phyloP scores from a whole-genome alignment of 2,888 invertebrate genomes.

The Zaprionus bogoriensis region DNA sequence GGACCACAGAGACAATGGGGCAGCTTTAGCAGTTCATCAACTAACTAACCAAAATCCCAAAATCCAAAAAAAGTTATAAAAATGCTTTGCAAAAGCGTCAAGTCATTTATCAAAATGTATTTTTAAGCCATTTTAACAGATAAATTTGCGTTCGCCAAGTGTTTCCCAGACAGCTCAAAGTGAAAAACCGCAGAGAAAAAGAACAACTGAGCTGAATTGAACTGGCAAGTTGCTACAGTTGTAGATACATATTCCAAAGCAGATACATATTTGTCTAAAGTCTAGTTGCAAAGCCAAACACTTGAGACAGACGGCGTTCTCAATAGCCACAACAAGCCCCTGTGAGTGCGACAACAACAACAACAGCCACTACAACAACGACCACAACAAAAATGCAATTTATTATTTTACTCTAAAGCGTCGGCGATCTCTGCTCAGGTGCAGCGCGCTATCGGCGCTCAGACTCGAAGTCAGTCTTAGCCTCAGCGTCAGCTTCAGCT shows the following conservation, averaged over 20 bases:
- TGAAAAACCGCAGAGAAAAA: conserved; percentile 27
- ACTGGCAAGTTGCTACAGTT: conserved; percentile 36
- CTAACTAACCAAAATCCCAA: conserved; percentile 17
- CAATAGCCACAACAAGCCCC: conserved; percentile 34
- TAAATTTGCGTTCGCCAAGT: conserved; percentile 58
- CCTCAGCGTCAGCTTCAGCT: not conserved
- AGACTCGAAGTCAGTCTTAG: not conserved
- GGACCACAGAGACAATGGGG: conserved; percentile 41
- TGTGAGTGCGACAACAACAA: conserved; percentile 4
- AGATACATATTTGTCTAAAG: conserved; percentile 44
- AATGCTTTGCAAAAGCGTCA: conserved; percentile 32
- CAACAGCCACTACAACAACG: conserved; percentile 23
- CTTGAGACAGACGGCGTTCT: conserved; percentile 33
- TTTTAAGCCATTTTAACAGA: conserved; percentile 60
- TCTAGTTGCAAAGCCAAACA: conserved; percentile 43
- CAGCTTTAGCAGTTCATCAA: conserved; percentile 40
- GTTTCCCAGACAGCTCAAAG: conserved; percentile 63
- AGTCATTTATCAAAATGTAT: conserved; percentile 68
- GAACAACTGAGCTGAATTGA: conserved; percentile 1
- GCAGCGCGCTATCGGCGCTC: conserved; percentile 39
- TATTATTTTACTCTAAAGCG: conserved; percentile 43
- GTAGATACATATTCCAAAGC: conserved; percentile 35
- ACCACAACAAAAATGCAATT: conserved; percentile 54
- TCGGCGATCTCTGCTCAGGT: conserved; percentile 50
- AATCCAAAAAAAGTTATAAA: not conserved